phyloP scores from a whole-genome alignment of 2,888 invertebrate genomes.

The Rhagonycha fulva region DNA sequence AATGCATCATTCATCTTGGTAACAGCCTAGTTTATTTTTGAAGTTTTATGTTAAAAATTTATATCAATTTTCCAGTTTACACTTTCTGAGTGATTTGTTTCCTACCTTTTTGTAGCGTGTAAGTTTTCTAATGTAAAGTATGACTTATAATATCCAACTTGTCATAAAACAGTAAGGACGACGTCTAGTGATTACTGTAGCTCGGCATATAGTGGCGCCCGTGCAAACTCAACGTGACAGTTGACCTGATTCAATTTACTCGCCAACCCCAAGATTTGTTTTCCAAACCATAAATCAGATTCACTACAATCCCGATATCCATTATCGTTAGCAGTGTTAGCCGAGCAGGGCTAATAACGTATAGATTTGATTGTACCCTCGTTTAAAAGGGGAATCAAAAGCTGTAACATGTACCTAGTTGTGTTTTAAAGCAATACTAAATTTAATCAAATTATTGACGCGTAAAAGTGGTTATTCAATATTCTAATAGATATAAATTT shows the following conservation, averaged over 20 bases:
- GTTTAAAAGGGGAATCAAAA: constrained; percentile 22
- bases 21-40: background rate
- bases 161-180: constrained; percentile 35
- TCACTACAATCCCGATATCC: constrained; percentile 55
- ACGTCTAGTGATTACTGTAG: constrained; percentile 33
- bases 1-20: background rate
- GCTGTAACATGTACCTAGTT: constrained; percentile 11
- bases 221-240: constrained; percentile 47
- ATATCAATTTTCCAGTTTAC: background rate
- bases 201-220: constrained; percentile 31
- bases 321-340: constrained; percentile 52
- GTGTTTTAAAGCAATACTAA: constrained; percentile 22
- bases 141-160: constrained; percentile 20
- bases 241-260: constrained; percentile 54
- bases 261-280: constrained; percentile 53
- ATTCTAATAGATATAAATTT: constrained; percentile 3
- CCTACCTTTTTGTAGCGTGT: constrained; percentile 5
- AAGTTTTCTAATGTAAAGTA: constrained; percentile 5
- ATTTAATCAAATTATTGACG: constrained; percentile 24
- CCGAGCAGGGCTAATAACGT: constrained; percentile 42
- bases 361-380: constrained; percentile 41
- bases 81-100: background rate
- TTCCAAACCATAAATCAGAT: constrained; percentile 56
- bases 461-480: constrained; percentile 8
- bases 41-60: background rate